Evolutionary conservation across 2,888 invertebrate species (phyloP).

Genomic region (Eupithecia exiguata): DNA sequence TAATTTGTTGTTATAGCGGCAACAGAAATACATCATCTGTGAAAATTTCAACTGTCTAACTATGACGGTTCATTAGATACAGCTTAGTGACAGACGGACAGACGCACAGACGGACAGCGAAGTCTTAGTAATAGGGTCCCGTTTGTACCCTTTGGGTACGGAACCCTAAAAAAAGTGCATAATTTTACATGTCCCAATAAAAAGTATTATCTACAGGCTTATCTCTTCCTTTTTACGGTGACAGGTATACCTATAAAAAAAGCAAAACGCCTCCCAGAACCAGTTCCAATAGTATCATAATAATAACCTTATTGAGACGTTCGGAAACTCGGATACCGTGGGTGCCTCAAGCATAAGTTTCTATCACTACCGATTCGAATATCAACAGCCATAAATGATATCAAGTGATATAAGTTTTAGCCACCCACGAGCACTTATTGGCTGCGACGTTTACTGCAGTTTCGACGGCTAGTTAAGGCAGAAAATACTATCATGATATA

Average conservation of each 20-base stretch:
- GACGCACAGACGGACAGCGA: no score
- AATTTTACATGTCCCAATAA: slow-evolving; percentile 35
- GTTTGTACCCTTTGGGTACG: no score
- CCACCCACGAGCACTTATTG: slow-evolving; percentile 5
- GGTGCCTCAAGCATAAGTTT: slow-evolving; percentile 22
- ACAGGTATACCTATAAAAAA: slow-evolving; percentile 39
- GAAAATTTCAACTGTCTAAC: no score
- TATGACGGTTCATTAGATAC: no score
- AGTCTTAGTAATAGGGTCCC: no score
- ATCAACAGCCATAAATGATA: not conserved
- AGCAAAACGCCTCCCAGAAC: slow-evolving; percentile 22
- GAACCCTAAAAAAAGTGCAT: slow-evolving; percentile 12
- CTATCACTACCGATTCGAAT: not conserved
- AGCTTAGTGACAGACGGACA: no score
- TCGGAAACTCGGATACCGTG: slow-evolving; percentile 54
- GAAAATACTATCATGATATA: slow-evolving; percentile 10
- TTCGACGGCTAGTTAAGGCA: slow-evolving; percentile 1
- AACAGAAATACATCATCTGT: no score
- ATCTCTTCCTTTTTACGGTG: slow-evolving; percentile 39
- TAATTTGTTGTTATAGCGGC: no score
- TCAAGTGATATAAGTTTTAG: slow-evolving; percentile 1
- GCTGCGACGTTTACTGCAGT: slow-evolving; percentile 11
- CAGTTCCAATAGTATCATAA: slow-evolving; percentile 49
- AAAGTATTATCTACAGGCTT: slow-evolving; percentile 30
- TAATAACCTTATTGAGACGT: slow-evolving; percentile 58